Conservation (phyloP, 2,797 vertebrate genomes). For the Phataginus tricuspis region DNA sequence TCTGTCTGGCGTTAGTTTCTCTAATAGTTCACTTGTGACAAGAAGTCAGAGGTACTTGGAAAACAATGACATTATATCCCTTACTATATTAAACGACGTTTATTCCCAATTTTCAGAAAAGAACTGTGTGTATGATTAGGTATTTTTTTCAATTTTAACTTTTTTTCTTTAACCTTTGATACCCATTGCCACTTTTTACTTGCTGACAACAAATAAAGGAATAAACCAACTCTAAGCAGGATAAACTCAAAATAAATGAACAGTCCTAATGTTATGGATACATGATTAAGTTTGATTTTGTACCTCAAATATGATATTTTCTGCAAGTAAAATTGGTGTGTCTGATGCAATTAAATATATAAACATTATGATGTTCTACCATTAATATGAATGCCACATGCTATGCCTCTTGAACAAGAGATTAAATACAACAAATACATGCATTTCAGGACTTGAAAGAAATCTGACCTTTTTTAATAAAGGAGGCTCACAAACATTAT, state of each 20-base stretch:
- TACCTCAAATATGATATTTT: not conserved
- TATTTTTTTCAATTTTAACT: not conserved
- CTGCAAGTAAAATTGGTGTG: not conserved
- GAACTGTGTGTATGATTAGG: not conserved
- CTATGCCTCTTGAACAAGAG: not conserved
- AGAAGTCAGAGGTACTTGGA: not conserved
- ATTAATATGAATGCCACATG: not conserved
- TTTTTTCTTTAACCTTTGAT: conserved; percentile 12
- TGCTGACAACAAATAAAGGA: not conserved
- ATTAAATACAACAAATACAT: not conserved
- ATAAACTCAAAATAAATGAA: not conserved
- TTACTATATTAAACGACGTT: not conserved
- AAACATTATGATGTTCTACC: not conserved
- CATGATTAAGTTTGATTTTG: not conserved
- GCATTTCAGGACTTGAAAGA: not conserved
- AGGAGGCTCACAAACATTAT: not conserved
- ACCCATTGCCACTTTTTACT: not conserved
- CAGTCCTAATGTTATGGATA: not conserved
- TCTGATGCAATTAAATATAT: not conserved
- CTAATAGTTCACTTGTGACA: not conserved
- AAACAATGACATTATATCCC: not conserved
- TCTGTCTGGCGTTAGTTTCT: not conserved
- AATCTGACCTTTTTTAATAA: not conserved
- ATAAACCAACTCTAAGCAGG: not conserved
- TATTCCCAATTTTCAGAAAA: conserved; percentile 7